phyloP scores from a whole-genome alignment of 1,140 invertebrate genomes.

The Brachionus rubens region DNA sequence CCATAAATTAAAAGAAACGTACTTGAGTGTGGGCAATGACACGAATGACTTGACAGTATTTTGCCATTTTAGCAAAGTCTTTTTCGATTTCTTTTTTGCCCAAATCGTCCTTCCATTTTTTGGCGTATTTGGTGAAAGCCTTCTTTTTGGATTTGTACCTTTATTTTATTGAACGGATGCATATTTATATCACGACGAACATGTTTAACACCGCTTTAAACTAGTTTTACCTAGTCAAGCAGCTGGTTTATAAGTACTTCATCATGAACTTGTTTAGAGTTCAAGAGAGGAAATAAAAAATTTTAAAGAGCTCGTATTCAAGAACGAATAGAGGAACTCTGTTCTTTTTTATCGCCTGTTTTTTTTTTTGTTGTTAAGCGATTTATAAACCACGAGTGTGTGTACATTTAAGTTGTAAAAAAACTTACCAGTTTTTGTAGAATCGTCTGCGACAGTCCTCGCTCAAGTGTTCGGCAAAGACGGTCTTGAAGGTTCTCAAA shows the following conservation, averaged over 20 bases:
- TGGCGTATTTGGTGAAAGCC: slow-evolving; percentile 96
- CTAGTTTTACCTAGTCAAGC: background rate
- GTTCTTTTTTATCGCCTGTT: slow-evolving; percentile 13
- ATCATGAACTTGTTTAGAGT: slow-evolving; percentile 28
- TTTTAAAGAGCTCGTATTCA: slow-evolving; percentile 45
- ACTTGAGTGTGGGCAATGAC: slow-evolving; percentile 97
- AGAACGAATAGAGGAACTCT: slow-evolving; percentile 33
- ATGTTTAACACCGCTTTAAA: background rate
- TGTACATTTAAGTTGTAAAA: slow-evolving; percentile 35
- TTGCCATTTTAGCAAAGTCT: slow-evolving; percentile 92
- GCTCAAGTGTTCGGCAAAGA: slow-evolving; percentile 96
- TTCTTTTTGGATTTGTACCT: slow-evolving; percentile 99
- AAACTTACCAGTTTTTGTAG: slow-evolving; percentile 97
- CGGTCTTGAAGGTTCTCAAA: slow-evolving; percentile 83
- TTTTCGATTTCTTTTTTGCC: slow-evolving; percentile 94
- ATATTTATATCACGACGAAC: background rate
- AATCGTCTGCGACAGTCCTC: slow-evolving; percentile 96
- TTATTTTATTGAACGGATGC: background rate
- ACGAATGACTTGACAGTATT: slow-evolving; percentile 93
- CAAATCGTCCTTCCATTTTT: slow-evolving; percentile 95
- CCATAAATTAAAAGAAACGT: slow-evolving; percentile 50
- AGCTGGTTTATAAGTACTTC: slow-evolving; percentile 47
- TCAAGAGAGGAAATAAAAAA: slow-evolving; percentile 40
- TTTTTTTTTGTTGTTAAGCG: background rate
- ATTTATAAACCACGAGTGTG: slow-evolving; percentile 25